phyloP scores from a whole-genome alignment of 2,888 invertebrate genomes.

The Heptascelio sp. region DNA sequence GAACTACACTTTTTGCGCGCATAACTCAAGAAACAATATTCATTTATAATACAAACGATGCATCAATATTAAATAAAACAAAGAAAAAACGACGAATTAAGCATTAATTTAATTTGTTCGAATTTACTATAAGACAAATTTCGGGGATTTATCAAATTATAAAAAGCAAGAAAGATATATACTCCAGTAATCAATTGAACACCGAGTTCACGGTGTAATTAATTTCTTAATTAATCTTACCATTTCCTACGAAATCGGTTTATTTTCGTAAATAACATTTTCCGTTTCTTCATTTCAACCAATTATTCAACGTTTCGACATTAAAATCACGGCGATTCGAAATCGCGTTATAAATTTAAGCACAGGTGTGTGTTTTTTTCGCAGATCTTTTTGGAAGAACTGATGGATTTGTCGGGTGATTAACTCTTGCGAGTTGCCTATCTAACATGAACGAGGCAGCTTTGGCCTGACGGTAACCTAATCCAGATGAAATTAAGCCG shows the following conservation, averaged over 20 bases:
- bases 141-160: conserved; percentile 34
- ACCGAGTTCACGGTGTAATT: conserved; percentile 25
- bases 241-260: neutral
- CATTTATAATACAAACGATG: too few relatives aligned
- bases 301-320: too few relatives aligned
- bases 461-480: conserved; percentile 71
- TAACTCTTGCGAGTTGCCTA: conserved; percentile 53
- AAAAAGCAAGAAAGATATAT: conserved; percentile 12
- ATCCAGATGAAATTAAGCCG: conserved; percentile 80
- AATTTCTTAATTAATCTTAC: conserved; percentile 51
- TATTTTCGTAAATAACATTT: neutral
- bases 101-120: conserved; percentile 37
- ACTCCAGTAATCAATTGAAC: conserved; percentile 30
- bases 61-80: too few relatives aligned
- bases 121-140: conserved; percentile 38
- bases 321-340: too few relatives aligned
- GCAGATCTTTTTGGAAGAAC: conserved; percentile 44
- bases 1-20: too few relatives aligned
- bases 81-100: too few relatives aligned
- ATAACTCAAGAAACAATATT: too few relatives aligned
- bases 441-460: conserved; percentile 59
- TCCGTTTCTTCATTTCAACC: neutral
- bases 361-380: conserved; percentile 40
- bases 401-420: conserved; percentile 66
- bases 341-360: neutral